A percentile compares a stretch with the other conserved stretches of the same genome.
phyloP scores from a whole-genome alignment of 2,888 invertebrate genomes.

The Trichopria drosophilae region DNA sequence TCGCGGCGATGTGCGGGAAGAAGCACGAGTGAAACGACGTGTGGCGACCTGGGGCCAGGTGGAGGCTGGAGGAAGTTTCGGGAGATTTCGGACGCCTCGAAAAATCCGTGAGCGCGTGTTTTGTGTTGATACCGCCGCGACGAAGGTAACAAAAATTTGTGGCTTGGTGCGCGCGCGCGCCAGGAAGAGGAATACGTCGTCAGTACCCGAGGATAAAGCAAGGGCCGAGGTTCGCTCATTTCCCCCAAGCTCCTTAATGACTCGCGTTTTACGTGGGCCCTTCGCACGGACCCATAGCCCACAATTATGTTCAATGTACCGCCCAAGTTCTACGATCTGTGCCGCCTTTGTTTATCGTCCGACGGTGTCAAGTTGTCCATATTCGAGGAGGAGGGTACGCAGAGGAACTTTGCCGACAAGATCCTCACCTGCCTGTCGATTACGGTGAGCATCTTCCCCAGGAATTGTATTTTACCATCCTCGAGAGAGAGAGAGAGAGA shows the following conservation, averaged over 20 bases:
- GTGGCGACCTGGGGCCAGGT: too few species aligned
- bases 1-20: too few species aligned
- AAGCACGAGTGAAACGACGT: too few species aligned
- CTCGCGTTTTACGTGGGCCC: constrained; percentile 50
- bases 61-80: too few species aligned
- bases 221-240: constrained; percentile 33
- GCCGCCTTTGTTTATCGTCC: constrained; percentile 87
- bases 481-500: too few species aligned
- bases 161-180: too few species aligned
- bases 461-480: too few species aligned
- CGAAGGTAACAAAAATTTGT: too few species aligned
- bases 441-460: constrained; percentile 54
- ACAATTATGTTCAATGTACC: constrained; percentile 89
- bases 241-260: constrained; percentile 45
- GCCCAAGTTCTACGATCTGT: constrained; percentile 90
- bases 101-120: too few species aligned
- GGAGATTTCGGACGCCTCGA: too few species aligned
- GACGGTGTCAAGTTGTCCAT: constrained; percentile 76
- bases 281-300: constrained; percentile 49
- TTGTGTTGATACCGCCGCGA: too few species aligned
- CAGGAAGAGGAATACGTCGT: constrained; percentile 28
- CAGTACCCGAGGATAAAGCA: constrained; percentile 23
- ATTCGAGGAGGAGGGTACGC: constrained; percentile 75
- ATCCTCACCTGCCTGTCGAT: constrained; percentile 57
- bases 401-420: constrained; percentile 70